A percentile compares a stretch with the other conserved stretches of the same genome.
These are phyloP conservation scores for Episyrphus balteatus DNA, from an alignment of 1,140 invertebrate species.

Conservation along the genomic window DNA sequence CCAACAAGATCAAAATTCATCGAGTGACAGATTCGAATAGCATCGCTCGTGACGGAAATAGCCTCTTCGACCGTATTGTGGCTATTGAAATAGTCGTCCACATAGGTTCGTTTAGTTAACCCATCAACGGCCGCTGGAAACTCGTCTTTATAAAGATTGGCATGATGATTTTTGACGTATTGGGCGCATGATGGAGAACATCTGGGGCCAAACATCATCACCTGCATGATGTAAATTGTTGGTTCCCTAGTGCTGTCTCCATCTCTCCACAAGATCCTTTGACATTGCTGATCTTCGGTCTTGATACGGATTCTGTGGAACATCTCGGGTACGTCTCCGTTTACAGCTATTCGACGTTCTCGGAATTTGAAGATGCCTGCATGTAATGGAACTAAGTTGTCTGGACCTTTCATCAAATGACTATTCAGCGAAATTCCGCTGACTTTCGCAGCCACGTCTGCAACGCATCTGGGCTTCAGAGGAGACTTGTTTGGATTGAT, in stretches of 20 bases:
- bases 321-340: background rate
- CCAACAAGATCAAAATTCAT: too few species aligned
- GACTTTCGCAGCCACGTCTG: slow-evolving; percentile 15
- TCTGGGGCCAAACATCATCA: background rate
- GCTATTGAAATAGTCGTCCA: slow-evolving; percentile 32
- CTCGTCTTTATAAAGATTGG: slow-evolving; percentile 8
- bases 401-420: background rate
- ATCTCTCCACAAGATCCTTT: background rate
- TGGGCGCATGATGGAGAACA: background rate
- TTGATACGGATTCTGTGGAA: background rate
- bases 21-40: too few species aligned
- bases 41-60: too few species aligned
- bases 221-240: background rate
- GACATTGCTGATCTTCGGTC: background rate
- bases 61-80: too few species aligned
- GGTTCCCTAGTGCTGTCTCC: background rate
- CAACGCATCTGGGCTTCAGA: slow-evolving; percentile 12
- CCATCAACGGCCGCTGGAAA: slow-evolving; percentile 16
- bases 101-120: slow-evolving; percentile 22
- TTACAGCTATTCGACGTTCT: background rate
- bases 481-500: slow-evolving; percentile 13
- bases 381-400: background rate
- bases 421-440: background rate
- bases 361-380: background rate
- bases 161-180: background rate